These are phyloP conservation scores for Campopleginae sp. DNA, from an alignment of 2,888 invertebrate species.

Conservation along the genomic window DNA sequence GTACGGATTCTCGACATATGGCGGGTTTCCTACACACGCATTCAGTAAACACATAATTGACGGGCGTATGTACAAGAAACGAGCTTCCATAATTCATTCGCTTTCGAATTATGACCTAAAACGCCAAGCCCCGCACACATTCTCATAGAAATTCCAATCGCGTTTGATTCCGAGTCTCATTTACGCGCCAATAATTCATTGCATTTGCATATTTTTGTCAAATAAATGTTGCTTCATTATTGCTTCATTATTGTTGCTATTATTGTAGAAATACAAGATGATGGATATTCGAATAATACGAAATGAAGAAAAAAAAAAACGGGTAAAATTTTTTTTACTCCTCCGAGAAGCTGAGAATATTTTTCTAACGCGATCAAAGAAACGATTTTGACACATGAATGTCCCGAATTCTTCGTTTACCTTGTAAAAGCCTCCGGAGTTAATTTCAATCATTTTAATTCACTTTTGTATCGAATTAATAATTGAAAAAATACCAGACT, in stretches of 20 bases:
- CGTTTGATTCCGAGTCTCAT: slow-evolving; percentile 7
- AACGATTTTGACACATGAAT: not conserved
- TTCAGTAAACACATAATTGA: slow-evolving; percentile 52
- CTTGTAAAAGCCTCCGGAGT: not conserved
- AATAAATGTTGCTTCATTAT: not conserved
- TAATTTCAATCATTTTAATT: not conserved
- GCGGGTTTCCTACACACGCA: slow-evolving; percentile 28
- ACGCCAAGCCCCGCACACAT: slow-evolving; percentile 54
- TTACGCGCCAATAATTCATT: slow-evolving; percentile 1
- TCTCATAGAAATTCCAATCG: slow-evolving; percentile 58
- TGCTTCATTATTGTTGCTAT: too few relatives aligned
- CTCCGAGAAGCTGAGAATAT: not conserved
- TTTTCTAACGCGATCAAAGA: not conserved
- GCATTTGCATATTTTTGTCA: not conserved
- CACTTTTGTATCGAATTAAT: not conserved
- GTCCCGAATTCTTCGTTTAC: not conserved
- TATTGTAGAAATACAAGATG: too few relatives aligned
- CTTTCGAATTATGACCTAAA: slow-evolving; percentile 71
- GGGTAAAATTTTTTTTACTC: not conserved
- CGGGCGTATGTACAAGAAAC: slow-evolving; percentile 27
- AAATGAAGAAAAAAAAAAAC: not conserved
- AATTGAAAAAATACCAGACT: not conserved
- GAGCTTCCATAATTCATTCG: slow-evolving; percentile 67
- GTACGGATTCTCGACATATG: slow-evolving; percentile 18
- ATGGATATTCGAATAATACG: not conserved